Percentiles rank a stretch among this genome's conserved stretches.
Evolutionary conservation across 2,888 invertebrate genomes (phyloP).

Genomic region (Camptogramma bilineatum): DNA sequence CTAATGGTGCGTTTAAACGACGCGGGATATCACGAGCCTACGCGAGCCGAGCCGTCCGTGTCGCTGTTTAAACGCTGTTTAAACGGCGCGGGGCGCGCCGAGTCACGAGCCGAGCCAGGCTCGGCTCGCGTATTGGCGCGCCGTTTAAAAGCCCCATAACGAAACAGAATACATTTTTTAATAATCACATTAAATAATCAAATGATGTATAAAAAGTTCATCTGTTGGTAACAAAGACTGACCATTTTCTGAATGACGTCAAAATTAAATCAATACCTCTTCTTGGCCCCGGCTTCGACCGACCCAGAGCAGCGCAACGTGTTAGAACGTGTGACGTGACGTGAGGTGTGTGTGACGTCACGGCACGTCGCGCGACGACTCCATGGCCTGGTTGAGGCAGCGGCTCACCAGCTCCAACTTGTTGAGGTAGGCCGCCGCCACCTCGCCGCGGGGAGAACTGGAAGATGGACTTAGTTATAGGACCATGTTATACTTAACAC

Average conservation of each 20-base stretch:
- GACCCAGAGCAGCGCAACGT: neutral
- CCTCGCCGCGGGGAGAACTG: constrained; percentile 67
- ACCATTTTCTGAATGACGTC: neutral
- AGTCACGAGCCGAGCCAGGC: too few relatives aligned
- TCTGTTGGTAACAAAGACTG: neutral
- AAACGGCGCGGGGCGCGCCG: too few relatives aligned
- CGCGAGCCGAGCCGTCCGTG: too few relatives aligned
- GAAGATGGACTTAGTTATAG: neutral
- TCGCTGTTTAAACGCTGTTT: too few relatives aligned
- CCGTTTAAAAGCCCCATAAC: too few relatives aligned
- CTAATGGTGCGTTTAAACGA: too few relatives aligned
- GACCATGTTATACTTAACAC: neutral
- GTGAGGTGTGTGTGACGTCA: constrained; percentile 46
- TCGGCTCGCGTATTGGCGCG: too few relatives aligned
- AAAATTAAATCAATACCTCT: neutral
- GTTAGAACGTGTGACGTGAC: neutral
- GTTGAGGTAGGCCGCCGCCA: constrained; percentile 62
- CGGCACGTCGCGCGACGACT: constrained; percentile 59
- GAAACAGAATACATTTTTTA: too few relatives aligned
- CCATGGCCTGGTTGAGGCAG: constrained; percentile 62
- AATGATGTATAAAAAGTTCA: neutral
- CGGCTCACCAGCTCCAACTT: constrained; percentile 68
- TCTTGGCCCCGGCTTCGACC: neutral
- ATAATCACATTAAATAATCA: neutral
- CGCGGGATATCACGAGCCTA: too few relatives aligned